Evolutionary conservation across 2,888 invertebrate genomes (phyloP), one percentile per base, ranked within the genome.

Genomic region (Cyaniris semiargus): DNA sequence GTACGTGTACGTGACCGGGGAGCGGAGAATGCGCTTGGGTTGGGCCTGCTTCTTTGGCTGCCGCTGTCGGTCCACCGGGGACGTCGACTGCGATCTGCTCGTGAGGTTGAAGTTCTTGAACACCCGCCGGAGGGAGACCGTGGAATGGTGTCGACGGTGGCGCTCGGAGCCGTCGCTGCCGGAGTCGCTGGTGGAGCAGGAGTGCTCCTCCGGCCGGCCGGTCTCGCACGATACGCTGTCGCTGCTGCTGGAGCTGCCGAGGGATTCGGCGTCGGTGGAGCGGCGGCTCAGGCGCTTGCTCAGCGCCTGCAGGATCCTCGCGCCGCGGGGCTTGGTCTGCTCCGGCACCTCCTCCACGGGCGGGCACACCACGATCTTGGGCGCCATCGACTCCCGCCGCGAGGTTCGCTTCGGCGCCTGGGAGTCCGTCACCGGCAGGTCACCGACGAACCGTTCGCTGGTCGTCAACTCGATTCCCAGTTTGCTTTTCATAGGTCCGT

Each of bases 1-100:
- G 88, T 97, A 97, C 10, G 96, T 97, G 88, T 97, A 97, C 0
- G 96, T 95, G 15, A 97, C 96, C 1, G 97, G 97, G 76, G 96
- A 95, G 60, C 97, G 94, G 10, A 97, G 93, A 80, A 97, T 97
- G 82, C 96, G 95, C 86, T 97, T 96, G 1, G 96, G 97, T 78
- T 95, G 95, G 58, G 92, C 89, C 84, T 95, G 96, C 82, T 96
- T 96, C 85, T 95, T 95, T 18, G 91, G 89, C 78, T 87, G 89
- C 13, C 93, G 87, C 60, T 90, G 85, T 8, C 91, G 88, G 79
- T 93, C 92, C 15, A 88, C 89, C 48, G 95, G 95, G 78, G 95
- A 95, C 87, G 95, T 95, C 71, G 96, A 96, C 76, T 95, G 95
- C 5, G 96, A 96, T 77, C 96, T 94, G 21, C 95, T 93, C 18